A percentile compares a stretch with the other conserved stretches of the same genome.
Conservation (phyloP, 2,113 vertebrate species). For the Ifrita kowaldi region DNA sequence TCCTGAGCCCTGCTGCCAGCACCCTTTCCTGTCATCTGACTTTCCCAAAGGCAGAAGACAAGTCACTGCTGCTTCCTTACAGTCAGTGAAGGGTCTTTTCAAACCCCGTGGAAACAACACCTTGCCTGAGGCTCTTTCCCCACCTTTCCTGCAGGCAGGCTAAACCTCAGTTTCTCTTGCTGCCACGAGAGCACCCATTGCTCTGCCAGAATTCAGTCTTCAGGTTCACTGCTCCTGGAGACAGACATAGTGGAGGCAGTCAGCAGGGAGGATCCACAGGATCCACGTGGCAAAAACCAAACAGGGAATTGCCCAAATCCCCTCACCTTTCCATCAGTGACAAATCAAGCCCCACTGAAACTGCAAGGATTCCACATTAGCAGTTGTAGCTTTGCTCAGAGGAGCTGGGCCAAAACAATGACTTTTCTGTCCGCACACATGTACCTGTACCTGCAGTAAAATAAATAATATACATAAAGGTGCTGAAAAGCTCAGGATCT, state of each 20-base stretch:
- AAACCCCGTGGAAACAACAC: not conserved
- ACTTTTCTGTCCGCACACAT: rapidly evolving
- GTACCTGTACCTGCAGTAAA: not conserved
- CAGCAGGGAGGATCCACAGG: not conserved
- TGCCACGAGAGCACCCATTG: not conserved
- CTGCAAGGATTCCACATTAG: not conserved
- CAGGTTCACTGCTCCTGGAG: not conserved
- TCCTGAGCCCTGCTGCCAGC: not conserved
- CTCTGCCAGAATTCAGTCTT: not conserved
- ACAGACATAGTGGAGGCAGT: rapidly evolving
- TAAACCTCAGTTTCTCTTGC: not conserved
- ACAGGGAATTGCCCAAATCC: not conserved
- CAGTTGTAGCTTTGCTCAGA: not conserved
- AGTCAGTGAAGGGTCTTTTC: not conserved
- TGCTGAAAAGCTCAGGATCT: not conserved
- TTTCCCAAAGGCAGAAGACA: not conserved
- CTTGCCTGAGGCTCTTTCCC: not conserved
- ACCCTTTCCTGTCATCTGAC: not conserved
- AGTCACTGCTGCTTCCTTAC: not conserved
- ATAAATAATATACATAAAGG: not conserved
- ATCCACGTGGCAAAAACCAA: rapidly evolving
- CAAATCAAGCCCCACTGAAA: not conserved
- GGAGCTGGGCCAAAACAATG: not conserved
- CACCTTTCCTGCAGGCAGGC: not conserved
- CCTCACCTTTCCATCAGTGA: not conserved